phyloP scores from a whole-genome alignment of 2,113 vertebrate species.

The Sitta europaea region DNA sequence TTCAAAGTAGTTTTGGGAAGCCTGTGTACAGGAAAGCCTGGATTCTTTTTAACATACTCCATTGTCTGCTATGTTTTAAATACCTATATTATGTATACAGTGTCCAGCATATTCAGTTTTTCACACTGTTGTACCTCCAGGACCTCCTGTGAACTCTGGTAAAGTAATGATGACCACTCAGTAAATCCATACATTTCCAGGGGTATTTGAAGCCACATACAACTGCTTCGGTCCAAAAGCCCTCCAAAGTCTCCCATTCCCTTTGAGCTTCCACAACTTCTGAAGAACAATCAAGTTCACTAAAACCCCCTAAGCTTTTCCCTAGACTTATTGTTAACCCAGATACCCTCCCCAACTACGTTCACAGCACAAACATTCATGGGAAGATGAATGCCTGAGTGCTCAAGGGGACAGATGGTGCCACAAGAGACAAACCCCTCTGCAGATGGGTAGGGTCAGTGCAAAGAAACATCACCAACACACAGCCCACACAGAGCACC shows the following conservation, averaged over 20 bases:
- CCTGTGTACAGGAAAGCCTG: neutral
- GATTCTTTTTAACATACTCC: neutral
- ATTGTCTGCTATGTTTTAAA: neutral
- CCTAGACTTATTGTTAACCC: neutral
- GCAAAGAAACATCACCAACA: neutral
- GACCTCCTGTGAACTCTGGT: neutral
- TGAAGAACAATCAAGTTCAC: neutral
- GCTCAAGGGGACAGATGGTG: neutral
- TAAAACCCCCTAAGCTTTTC: neutral
- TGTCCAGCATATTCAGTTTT: neutral
- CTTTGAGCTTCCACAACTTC: neutral
- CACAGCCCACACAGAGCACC: rapidly evolving
- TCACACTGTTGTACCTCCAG: neutral
- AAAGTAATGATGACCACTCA: neutral
- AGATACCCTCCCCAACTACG: neutral
- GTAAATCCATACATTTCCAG: rapidly evolving
- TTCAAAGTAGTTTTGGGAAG: neutral
- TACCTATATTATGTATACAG: neutral
- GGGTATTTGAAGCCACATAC: neutral
- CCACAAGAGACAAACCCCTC: neutral
- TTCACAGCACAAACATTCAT: neutral
- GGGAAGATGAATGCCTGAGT: neutral
- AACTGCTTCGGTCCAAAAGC: neutral
- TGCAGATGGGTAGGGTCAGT: neutral
- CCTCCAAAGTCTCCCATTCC: neutral